These are phyloP conservation scores for Telmatherina bonti DNA, from an alignment of 2,797 vertebrate species.

Conservation along the genomic window DNA sequence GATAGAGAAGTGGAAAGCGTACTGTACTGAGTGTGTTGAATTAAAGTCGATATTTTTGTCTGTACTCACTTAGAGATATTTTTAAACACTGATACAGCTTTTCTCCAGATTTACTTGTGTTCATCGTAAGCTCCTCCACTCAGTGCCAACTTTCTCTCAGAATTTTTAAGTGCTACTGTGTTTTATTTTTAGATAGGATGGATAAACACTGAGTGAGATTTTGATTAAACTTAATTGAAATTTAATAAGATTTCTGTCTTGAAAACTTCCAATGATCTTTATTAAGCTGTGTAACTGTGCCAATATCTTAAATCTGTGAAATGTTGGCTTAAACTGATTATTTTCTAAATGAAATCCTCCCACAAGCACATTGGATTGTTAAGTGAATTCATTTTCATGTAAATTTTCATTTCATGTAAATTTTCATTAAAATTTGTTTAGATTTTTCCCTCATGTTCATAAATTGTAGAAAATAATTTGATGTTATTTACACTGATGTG, in stretches of 20 bases:
- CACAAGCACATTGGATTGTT: constrained; percentile 77
- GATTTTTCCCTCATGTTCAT: constrained; percentile 84
- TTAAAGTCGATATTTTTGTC: constrained; percentile 12
- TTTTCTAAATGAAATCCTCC: constrained; percentile 50
- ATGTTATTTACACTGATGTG: constrained; percentile 89
- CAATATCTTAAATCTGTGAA: constrained; percentile 30
- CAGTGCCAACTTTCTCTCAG: constrained; percentile 56
- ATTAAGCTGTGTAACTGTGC: constrained; percentile 12
- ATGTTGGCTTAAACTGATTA: constrained; percentile 1
- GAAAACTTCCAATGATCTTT: neutral
- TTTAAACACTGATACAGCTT: constrained; percentile 12
- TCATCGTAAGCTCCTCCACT: constrained; percentile 33
- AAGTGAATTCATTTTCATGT: constrained; percentile 66
- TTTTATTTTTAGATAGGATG: constrained; percentile 2
- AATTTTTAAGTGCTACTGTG: constrained; percentile 35
- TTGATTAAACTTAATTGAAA: constrained; percentile 13
- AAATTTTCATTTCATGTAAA: constrained; percentile 73
- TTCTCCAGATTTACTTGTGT: constrained; percentile 21
- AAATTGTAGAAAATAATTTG: constrained; percentile 92
- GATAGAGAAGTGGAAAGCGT: constrained; percentile 22
- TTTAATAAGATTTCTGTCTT: neutral
- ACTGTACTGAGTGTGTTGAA: constrained; percentile 9
- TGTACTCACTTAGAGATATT: constrained; percentile 21
- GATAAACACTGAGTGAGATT: constrained; percentile 35
- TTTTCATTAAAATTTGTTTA: constrained; percentile 45